phyloP scores from a whole-genome alignment of 2,797 vertebrate species.

The Tarsius wallacei region DNA sequence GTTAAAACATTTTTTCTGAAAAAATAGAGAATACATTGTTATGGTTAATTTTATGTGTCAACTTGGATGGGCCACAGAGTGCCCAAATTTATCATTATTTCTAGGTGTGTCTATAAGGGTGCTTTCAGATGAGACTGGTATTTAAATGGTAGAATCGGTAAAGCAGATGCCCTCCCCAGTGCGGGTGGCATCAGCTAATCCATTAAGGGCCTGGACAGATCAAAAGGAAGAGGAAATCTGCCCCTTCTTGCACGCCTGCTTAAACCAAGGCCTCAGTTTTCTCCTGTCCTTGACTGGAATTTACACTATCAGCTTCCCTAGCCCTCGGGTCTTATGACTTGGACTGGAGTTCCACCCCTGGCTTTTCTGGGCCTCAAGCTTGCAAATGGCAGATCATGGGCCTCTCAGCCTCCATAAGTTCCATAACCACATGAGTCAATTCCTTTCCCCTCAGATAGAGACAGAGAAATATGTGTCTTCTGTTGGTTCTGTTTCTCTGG shows the following conservation, averaged over 20 bases:
- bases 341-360: neutral
- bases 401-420: neutral
- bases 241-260: neutral
- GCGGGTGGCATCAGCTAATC: neutral
- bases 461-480: neutral
- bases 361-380: neutral
- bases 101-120: neutral
- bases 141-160: neutral
- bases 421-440: neutral
- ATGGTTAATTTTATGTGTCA: neutral
- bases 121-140: neutral
- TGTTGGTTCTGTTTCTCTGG: neutral
- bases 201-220: neutral
- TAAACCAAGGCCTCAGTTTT: neutral
- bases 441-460: neutral
- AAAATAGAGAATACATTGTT: neutral
- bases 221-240: neutral
- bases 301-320: neutral
- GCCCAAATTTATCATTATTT: neutral
- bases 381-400: neutral
- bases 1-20: neutral
- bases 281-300: no score
- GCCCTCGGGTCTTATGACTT: no score
- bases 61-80: no score
- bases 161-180: neutral